These are phyloP conservation scores for Galbula dea DNA, from an alignment of 2,113 vertebrate genomes.

Conservation along the genomic window DNA sequence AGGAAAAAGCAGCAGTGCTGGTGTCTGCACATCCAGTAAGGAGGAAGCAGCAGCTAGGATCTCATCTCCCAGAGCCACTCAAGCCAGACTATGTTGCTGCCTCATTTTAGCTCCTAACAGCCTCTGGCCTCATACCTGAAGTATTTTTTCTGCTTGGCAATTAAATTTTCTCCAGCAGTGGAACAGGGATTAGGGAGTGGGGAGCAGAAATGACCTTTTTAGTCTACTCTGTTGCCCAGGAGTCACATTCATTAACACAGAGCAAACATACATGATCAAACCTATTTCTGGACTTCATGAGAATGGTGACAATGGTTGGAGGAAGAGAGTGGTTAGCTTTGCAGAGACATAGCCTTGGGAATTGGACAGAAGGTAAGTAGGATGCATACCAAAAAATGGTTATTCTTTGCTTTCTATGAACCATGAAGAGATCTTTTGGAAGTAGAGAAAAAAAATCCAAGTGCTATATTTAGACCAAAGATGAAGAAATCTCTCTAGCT, in stretches of 20 bases:
- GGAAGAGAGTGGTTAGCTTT: background rate
- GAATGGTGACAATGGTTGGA: background rate
- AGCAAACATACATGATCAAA: background rate
- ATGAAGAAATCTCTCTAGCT: background rate
- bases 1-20: slow-evolving; percentile 21
- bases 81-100: background rate
- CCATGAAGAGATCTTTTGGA: background rate
- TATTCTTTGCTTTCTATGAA: background rate
- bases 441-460: background rate
- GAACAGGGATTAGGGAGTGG: background rate
- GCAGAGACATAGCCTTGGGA: background rate
- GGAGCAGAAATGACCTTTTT: background rate
- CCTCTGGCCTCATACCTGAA: background rate
- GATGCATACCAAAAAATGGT: background rate
- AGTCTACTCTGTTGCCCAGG: background rate
- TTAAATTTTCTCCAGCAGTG: background rate
- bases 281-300: background rate
- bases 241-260: background rate
- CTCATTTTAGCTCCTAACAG: background rate
- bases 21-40: background rate
- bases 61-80: background rate
- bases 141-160: background rate
- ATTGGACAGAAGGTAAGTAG: background rate
- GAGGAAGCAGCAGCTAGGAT: background rate
- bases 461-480: background rate